Base-by-base conservation (phyloP, 2,888 invertebrate species). In the Linnaemya vulpina region DNA sequence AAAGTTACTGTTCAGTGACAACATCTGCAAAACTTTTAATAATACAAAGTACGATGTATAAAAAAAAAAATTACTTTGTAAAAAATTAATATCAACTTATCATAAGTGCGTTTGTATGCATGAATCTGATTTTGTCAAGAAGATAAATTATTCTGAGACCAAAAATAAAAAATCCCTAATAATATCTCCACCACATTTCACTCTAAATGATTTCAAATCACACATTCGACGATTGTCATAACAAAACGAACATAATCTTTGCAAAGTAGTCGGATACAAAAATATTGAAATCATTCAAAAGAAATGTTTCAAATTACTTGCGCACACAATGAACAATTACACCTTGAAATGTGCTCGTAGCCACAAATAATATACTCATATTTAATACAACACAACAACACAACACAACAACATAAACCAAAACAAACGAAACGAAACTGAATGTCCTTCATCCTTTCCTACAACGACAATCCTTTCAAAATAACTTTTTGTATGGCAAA, bases 391-490 rank as follows among this genome's bases (percentile, higher is more conserved):
- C 15, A 62, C 38, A 20, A 38, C n/a, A n/a, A n/a, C n/a, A n/a
- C n/a, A n/a, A n/a, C n/a, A n/a, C n/a, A n/a, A n/a, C n/a, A n/a
- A n/a, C n/a, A n/a, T n/a, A n/a, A n/a, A n/a, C n/a, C n/a, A n/a
- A 30, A 20, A 17, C 7, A 43, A 43, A 58, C 9, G 25, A 25
- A 53, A 40, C 22, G 20, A 40, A 71, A 17, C 43, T 8, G 20
- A 75, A 25, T 49, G 51, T 38, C 77, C 77, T 77, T 77, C 77
- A 49, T 46, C 11, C 35, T 38, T 35, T 60, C 15, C 35, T 49
- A 38, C 55, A 76, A 13, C 30, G 43, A 5, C 67, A 67, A 67
- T 20, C 55, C 38, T 13, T 73, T 30, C 11, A 65, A 40, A 65
- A 55, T 55, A 43, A 35, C 1, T 25, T 60, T 77, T 65, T 55